These are phyloP conservation scores for Sisyra nigra DNA, from an alignment of 2,888 invertebrate genomes.

Conservation along the genomic window DNA sequence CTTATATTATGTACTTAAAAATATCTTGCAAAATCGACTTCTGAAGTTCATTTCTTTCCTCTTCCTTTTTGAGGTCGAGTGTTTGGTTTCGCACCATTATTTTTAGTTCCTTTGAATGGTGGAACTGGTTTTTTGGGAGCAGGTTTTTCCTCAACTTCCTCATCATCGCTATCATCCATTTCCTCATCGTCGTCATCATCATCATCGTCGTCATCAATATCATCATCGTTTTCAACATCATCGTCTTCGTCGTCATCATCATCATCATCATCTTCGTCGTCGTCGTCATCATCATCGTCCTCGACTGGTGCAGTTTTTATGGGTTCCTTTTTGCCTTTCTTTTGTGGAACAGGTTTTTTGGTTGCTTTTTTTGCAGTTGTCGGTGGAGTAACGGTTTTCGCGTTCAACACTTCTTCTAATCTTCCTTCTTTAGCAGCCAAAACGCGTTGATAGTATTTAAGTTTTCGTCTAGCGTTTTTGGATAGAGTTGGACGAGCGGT, in stretches of 20 bases:
- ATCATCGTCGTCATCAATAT: constrained; percentile 10
- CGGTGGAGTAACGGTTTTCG: background rate
- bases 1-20: background rate
- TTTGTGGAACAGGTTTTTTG: constrained; percentile 3
- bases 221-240: constrained; percentile 12
- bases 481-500: background rate
- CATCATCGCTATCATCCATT: constrained; percentile 3
- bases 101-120: constrained; percentile 2
- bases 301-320: constrained; percentile 8
- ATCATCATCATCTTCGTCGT: constrained; percentile 11
- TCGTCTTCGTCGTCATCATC: constrained; percentile 9
- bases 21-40: too few species aligned
- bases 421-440: background rate
- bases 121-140: constrained; percentile 3
- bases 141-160: constrained; percentile 8
- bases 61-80: background rate
- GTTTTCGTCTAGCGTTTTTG: background rate
- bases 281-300: constrained; percentile 10
- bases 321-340: constrained; percentile 7
- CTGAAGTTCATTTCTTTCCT: background rate
- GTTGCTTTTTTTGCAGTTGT: background rate
- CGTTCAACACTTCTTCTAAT: background rate
- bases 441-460: background rate
- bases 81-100: background rate
- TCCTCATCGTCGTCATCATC: background rate